Conservation (phyloP, 2,797 vertebrate genomes). For the Molossus alvarezi region DNA sequence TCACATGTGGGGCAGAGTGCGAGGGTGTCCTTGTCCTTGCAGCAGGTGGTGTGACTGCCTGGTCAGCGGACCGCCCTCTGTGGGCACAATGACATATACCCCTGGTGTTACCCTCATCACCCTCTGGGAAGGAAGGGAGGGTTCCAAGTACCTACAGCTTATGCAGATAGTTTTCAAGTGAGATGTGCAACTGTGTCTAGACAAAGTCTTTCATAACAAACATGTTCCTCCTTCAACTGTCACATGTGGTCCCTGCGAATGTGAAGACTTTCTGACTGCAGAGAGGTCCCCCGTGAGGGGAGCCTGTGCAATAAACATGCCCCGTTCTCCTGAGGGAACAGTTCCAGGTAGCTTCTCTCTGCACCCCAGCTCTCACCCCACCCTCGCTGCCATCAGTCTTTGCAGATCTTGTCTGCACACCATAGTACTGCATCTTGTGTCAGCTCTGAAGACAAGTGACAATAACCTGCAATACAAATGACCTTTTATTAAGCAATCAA, state of each 20-base stretch:
- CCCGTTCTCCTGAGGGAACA: fast-evolving
- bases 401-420: not conserved
- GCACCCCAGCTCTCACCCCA: too few species aligned
- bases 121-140: not conserved
- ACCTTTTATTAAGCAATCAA: not conserved
- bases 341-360: fast-evolving
- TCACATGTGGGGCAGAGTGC: fast-evolving
- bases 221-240: not conserved
- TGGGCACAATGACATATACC: fast-evolving
- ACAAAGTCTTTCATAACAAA: not conserved
- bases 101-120: too few species aligned
- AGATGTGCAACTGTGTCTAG: not conserved
- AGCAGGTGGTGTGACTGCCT: fast-evolving
- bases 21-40: not conserved
- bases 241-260: fast-evolving
- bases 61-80: not conserved
- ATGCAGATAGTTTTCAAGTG: not conserved
- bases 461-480: too few species aligned
- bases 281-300: not conserved
- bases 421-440: fast-evolving
- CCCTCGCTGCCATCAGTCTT: fast-evolving
- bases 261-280: not conserved
- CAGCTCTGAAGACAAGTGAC: not conserved
- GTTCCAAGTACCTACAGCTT: not conserved
- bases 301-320: not conserved